phyloP scores from a whole-genome alignment of 2,113 vertebrate genomes.

The Asarcornis scutulata region DNA sequence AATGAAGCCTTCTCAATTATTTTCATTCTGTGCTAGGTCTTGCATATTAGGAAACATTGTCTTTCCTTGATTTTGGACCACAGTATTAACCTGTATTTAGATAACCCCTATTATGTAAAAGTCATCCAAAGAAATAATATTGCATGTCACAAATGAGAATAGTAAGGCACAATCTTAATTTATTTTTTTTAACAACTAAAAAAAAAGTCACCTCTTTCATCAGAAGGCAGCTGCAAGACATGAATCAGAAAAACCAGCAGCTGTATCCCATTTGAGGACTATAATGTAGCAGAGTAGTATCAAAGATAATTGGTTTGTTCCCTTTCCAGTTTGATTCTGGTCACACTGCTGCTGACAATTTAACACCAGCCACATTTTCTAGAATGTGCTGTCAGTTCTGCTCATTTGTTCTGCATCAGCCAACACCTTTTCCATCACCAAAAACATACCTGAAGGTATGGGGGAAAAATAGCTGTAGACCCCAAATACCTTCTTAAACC shows the following conservation, averaged over 20 bases:
- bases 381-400: rapidly evolving
- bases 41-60: not conserved
- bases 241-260: not conserved
- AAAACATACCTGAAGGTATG: not conserved
- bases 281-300: not conserved
- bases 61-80: not conserved
- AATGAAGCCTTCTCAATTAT: not conserved
- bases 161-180: not conserved
- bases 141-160: not conserved
- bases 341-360: not conserved
- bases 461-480: rapidly evolving
- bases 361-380: not conserved
- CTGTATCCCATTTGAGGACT: not conserved
- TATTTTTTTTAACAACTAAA: not conserved
- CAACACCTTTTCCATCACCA: not conserved
- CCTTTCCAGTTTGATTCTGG: not conserved
- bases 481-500: not conserved
- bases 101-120: not conserved
- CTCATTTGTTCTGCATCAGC: not conserved
- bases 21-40: not conserved
- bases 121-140: conserved; percentile 31
- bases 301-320: not conserved
- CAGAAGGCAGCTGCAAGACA: not conserved
- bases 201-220: not conserved
- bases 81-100: not conserved